Evolutionary conservation across 2,888 invertebrate species (phyloP).

Genomic region (Tinea trinotella): DNA sequence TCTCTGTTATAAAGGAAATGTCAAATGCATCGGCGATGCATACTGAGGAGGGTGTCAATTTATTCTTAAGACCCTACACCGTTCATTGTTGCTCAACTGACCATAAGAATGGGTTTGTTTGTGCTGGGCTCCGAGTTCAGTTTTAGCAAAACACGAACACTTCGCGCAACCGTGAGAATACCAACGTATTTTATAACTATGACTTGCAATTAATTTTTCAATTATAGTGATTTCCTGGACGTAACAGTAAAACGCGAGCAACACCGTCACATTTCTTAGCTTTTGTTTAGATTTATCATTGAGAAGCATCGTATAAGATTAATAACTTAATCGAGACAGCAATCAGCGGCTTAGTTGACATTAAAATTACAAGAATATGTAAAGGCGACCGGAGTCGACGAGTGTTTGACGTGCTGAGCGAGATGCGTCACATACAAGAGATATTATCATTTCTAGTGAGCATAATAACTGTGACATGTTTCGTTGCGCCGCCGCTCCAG

Average conservation of each 20-base stretch:
- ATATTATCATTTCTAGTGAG: slow-evolving; percentile 65
- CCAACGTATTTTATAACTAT: slow-evolving; percentile 16
- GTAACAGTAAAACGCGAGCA: background rate
- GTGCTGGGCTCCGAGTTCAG: slow-evolving; percentile 45
- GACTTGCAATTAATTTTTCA: slow-evolving; percentile 15
- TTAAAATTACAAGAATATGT: slow-evolving; percentile 43
- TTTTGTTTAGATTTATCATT: slow-evolving; percentile 11
- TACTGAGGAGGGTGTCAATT: slow-evolving; percentile 59
- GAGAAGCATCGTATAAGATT: slow-evolving; percentile 13
- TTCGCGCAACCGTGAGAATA: slow-evolving; percentile 50
- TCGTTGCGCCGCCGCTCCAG: slow-evolving; percentile 55
- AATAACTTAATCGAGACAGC: slow-evolving; percentile 42
- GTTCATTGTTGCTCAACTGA: slow-evolving; percentile 62
- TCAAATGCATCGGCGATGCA: slow-evolving; percentile 46
- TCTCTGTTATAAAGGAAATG: slow-evolving; percentile 43
- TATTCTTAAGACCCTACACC: slow-evolving; percentile 52
- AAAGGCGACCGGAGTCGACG: slow-evolving; percentile 28
- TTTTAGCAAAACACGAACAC: slow-evolving; percentile 36
- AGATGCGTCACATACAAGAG: slow-evolving; percentile 51
- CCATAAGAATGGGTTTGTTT: slow-evolving; percentile 54
- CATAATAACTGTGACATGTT: slow-evolving; percentile 70
- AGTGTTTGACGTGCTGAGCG: slow-evolving; percentile 2
- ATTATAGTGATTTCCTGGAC: background rate
- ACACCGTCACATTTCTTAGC: background rate
- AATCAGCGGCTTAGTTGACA: slow-evolving; percentile 36